Percentiles rank a stretch among this genome's conserved stretches.
Conservation (phyloP, 1,140 invertebrate species). For the Papilio aristodemus region DNA sequence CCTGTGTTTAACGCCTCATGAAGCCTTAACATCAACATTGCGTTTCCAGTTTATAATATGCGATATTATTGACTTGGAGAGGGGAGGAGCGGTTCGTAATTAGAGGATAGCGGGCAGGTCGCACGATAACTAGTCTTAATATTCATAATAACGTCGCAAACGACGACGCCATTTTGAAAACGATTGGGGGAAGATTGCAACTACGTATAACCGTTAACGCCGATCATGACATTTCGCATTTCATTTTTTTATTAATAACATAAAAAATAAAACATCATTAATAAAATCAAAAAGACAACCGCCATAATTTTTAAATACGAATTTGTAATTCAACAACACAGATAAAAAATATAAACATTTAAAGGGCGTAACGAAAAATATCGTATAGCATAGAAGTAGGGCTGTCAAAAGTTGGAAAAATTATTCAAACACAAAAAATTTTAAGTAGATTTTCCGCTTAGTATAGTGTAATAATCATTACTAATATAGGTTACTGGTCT, state of each 20-base stretch:
- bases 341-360: no score
- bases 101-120: conserved; percentile 64
- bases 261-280: no score
- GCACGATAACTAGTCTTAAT: conserved; percentile 72
- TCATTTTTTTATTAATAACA: conserved; percentile 29
- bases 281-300: no score
- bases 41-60: conserved; percentile 63
- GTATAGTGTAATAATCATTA: not conserved
- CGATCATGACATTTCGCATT: conserved; percentile 37
- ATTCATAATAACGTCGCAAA: conserved; percentile 66
- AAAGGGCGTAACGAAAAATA: no score
- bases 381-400: no score
- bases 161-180: conserved; percentile 64
- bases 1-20: conserved; percentile 36
- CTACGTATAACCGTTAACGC: conserved; percentile 49
- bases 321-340: no score
- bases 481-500: not conserved
- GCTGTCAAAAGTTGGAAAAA: no score
- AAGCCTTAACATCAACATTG: conserved; percentile 32
- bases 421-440: no score
- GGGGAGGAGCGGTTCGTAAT: conserved; percentile 57
- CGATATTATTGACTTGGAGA: conserved; percentile 53
- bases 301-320: no score
- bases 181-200: conserved; percentile 61
- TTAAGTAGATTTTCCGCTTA: no score